A percentile compares a stretch with the other conserved stretches of the same genome.
phyloP scores from a whole-genome alignment of 1,140 invertebrate species.

The Maconellicoccus hirsutus region DNA sequence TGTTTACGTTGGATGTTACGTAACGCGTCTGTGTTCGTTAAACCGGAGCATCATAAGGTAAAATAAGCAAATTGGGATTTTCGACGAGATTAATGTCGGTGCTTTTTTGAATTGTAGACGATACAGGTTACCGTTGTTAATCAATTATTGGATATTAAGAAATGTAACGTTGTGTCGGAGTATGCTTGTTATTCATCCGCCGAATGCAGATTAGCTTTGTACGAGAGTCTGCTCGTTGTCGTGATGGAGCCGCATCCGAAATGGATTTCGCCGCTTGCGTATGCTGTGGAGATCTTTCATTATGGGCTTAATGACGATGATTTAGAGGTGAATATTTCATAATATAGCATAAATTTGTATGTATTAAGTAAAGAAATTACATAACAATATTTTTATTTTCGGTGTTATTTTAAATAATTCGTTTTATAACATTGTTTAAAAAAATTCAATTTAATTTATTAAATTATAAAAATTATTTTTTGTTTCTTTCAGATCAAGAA shows the following conservation, averaged over 20 bases:
- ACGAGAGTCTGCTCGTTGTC: not conserved
- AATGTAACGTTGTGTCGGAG: not conserved
- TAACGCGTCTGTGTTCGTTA: not conserved
- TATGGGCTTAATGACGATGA: not conserved
- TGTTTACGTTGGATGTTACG: not conserved
- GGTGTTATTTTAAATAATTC: too few species aligned
- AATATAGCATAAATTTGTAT: too few species aligned
- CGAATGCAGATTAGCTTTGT: not conserved
- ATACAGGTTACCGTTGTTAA: not conserved
- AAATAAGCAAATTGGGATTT: too few species aligned
- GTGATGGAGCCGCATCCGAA: not conserved
- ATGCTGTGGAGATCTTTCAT: not conserved
- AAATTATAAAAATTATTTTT: not conserved
- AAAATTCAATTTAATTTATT: not conserved
- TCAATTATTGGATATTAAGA: not conserved
- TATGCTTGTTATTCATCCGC: not conserved
- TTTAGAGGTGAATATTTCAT: not conserved
- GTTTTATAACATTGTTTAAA: too few species aligned
- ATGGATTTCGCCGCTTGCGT: not conserved
- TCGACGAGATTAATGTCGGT: not conserved
- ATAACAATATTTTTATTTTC: too few species aligned
- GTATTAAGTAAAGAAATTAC: not conserved
- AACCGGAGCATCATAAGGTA: conserved; percentile 11
- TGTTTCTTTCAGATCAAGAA: not conserved
- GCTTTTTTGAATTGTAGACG: not conserved